Base-by-base conservation (phyloP, 2,113 vertebrate species). In the Crotalus viridis region DNA sequence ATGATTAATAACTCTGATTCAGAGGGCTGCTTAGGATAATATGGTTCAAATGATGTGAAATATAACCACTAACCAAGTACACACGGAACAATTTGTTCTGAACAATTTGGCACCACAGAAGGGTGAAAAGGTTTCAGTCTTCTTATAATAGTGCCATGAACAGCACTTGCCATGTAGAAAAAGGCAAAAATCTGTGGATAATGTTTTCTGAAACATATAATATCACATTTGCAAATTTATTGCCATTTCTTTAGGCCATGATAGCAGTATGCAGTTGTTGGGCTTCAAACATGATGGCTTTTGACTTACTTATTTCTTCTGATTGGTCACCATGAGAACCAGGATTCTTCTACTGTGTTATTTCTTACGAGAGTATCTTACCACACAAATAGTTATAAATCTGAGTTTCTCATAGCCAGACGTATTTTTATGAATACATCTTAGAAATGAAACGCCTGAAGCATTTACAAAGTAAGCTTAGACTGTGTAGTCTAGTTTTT, bases 41-140 rank as follows among this genome's bases (percentile, higher is more conserved):
- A 87, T 95, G 93, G 94, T 96, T 93, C 90, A 96, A 95, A 96
- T 96, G 95, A 97, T 97, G 96, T 95, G 74, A 56, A 96, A 96
- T 92, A 3, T 61, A 93, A 57, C 56, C 54, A 86, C 39, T 57
- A 86, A 39, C 4, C 54, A 86, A 91, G 51, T 61, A 26, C 0
- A 0, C 81, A 19, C 0, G 89, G 64, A 69, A 69, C 64, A 69
- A 69, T 69, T 69, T 69, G 7, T 88, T 26, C 43, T 55, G 28
- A 91, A 3, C n/a, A 93, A 39, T 93, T 43, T 56, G 85, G 85
- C 21, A 21, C 28, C 87, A 5, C 89, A 28, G 61, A 89, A 90
- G 59, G n/a, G 54, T 88, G 6, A 81, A 64, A 81, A 8, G 64
- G 12, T 91, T 22, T 10, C 81, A 52, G 19, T 48, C 43, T 57